phyloP scores from a whole-genome alignment of 2,113 vertebrate species.

The Salvelinus namaycush region DNA sequence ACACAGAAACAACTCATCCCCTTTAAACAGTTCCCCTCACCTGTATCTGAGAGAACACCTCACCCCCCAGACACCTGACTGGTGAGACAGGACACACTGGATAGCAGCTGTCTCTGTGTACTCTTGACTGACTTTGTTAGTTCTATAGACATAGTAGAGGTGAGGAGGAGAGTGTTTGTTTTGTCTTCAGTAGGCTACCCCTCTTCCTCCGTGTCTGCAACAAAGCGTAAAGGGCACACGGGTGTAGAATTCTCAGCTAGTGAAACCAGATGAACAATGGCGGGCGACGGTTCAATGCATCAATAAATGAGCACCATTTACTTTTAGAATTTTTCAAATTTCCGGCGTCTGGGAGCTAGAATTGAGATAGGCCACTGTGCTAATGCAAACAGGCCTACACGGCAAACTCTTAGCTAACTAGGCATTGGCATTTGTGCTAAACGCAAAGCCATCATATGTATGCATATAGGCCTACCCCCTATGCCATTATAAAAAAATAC shows the following conservation, averaged over 20 bases:
- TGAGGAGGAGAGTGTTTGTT: constrained; percentile 64
- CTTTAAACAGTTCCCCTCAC: not conserved
- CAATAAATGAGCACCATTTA: too few relatives aligned
- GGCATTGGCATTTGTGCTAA: too few relatives aligned
- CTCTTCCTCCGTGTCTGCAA: constrained; percentile 32
- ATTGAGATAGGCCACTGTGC: too few relatives aligned
- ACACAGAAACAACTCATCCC: too few relatives aligned
- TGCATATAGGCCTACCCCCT: too few relatives aligned
- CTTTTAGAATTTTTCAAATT: too few relatives aligned
- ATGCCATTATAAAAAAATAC: too few relatives aligned
- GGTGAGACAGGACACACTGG: constrained; percentile 55
- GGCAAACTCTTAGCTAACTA: too few relatives aligned
- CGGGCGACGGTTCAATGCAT: too few relatives aligned
- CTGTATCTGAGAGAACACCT: not conserved
- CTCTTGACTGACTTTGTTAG: constrained; percentile 67
- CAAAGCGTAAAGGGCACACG: constrained; percentile 39
- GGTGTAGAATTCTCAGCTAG: constrained; percentile 57
- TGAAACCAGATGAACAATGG: constrained; percentile 36
- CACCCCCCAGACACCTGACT: constrained; percentile 7
- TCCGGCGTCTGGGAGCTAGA: too few relatives aligned
- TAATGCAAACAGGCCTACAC: too few relatives aligned
- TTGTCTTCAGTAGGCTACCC: constrained; percentile 63
- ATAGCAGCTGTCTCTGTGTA: constrained; percentile 72
- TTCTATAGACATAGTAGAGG: constrained; percentile 62
- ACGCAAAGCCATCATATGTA: too few relatives aligned